phyloP scores from a whole-genome alignment of 2,113 vertebrate genomes.

The Apodemus speciosus region DNA sequence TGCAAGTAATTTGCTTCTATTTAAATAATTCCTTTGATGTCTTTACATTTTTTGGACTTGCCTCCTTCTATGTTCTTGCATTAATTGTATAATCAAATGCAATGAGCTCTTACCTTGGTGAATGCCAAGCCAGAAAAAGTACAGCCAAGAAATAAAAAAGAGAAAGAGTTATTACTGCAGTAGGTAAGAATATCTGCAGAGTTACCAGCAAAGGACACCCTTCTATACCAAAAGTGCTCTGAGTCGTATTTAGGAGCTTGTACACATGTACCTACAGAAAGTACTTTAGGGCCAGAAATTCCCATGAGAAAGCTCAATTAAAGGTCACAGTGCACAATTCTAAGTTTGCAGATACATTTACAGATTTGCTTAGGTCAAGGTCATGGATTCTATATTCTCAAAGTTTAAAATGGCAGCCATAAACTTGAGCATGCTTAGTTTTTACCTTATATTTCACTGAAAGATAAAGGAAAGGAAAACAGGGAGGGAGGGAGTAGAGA shows the following conservation, averaged over 20 bases:
- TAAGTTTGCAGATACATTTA: not conserved
- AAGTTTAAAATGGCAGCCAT: not conserved
- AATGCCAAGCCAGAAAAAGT: not conserved
- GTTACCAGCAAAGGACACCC: not conserved
- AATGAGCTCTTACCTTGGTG: not conserved
- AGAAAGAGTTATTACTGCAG: not conserved
- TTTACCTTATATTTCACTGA: not conserved
- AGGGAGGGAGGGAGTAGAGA: not conserved
- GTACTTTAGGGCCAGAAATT: not conserved
- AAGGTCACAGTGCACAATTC: not conserved
- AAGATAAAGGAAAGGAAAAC: not conserved
- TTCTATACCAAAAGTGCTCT: not conserved
- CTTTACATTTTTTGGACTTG: not conserved
- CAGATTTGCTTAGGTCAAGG: not conserved
- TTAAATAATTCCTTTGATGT: not conserved
- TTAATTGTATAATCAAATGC: not conserved
- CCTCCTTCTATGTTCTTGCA: not conserved
- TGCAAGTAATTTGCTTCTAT: slow-evolving; percentile 12
- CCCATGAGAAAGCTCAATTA: not conserved
- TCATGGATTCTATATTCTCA: not conserved
- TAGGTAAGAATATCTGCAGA: not conserved
- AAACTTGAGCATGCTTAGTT: not conserved
- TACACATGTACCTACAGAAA: not conserved
- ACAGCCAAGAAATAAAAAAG: not conserved
- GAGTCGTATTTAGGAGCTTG: not conserved